Evolutionary conservation across 1,140 invertebrate species (phyloP), one percentile per base, ranked within the genome.

Genomic region (Drosophila saltans): DNA sequence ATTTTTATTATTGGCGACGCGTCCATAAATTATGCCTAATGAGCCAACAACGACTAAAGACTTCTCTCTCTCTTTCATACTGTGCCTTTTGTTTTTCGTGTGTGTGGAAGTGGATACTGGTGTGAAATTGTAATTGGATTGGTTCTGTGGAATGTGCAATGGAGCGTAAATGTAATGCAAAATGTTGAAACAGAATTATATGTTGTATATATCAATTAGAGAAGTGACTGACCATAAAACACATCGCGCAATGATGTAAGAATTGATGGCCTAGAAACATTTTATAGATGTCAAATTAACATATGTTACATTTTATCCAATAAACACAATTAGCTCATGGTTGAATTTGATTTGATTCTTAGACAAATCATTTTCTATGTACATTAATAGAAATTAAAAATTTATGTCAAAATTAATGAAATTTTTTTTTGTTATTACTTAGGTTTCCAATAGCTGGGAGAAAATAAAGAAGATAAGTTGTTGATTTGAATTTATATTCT

Each of bases 21-120:
- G 69, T 67, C 69, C 68, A 86, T 86, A 86, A 86, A 86, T 86
- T 88, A 86, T 83, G 84, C 83, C 80, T 86, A 86, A 86, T 86
- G 83, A 86, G 76, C 69, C 80, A 68, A 57, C 65, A 66, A 36
- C 16, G 16, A 80, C 60, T 66, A n/a, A 7, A 55, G 30, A 60
- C 39, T 74, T 56, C 63, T 62, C 30, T 52, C 30, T 52, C 21
- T 6, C 2, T 30, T 4, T 3, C 33, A 36, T 36, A 36, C 45
- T 26, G 2, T 52, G 45, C 33, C 6, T 36, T 36, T 36, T 9
- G 43, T 45, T 48, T 21, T 52, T 62, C 8, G 28, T 28, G 21
- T 26, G 24, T 48, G 30, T 55, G 16, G 36, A 30, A 16, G 16
- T 39, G 73, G 30, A 5, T 48, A 66, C 66, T 82, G 83, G 69